Evolutionary conservation across 2,797 vertebrate species (phyloP).

Genomic region (Eurystomus glaucurus): DNA sequence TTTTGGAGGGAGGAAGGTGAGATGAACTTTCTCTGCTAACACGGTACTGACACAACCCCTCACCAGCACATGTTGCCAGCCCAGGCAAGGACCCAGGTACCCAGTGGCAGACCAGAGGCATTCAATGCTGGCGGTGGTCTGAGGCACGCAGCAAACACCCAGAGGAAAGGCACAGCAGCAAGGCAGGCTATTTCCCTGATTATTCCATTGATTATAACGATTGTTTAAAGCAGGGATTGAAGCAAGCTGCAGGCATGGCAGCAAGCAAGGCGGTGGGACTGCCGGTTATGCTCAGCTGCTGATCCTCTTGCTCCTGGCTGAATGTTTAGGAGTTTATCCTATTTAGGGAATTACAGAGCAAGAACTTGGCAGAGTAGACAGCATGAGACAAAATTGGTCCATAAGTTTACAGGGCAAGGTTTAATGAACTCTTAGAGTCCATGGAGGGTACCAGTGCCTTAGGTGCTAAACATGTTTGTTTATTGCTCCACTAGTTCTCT

Average conservation of each 20-base stretch:
- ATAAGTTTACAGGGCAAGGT: slow-evolving; percentile 69
- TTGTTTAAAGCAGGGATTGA: not conserved
- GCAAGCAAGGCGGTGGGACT: not conserved
- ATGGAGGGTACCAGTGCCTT: not conserved
- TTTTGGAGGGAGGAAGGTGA: not conserved
- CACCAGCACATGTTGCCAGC: accelerated
- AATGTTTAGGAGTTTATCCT: slow-evolving; percentile 48
- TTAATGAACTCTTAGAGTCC: slow-evolving; percentile 71
- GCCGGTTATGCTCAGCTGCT: slow-evolving; percentile 20
- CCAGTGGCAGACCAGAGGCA: not conserved
- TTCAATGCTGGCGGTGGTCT: not conserved
- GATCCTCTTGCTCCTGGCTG: slow-evolving; percentile 40
- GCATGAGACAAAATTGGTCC: slow-evolving; percentile 47
- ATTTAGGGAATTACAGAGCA: slow-evolving; percentile 47
- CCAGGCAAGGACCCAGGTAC: not conserved
- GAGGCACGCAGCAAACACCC: accelerated
- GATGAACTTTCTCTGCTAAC: not conserved
- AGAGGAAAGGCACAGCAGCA: not conserved
- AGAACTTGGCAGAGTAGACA: slow-evolving; percentile 60
- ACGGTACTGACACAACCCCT: not conserved
- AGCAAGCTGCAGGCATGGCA: not conserved
- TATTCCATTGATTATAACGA: not conserved
- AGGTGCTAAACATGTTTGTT: slow-evolving; percentile 57
- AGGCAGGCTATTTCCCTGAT: not conserved
- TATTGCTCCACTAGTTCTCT: slow-evolving; percentile 32